phyloP scores from a whole-genome alignment of 2,113 vertebrate species.

The Fulmarus glacialis region DNA sequence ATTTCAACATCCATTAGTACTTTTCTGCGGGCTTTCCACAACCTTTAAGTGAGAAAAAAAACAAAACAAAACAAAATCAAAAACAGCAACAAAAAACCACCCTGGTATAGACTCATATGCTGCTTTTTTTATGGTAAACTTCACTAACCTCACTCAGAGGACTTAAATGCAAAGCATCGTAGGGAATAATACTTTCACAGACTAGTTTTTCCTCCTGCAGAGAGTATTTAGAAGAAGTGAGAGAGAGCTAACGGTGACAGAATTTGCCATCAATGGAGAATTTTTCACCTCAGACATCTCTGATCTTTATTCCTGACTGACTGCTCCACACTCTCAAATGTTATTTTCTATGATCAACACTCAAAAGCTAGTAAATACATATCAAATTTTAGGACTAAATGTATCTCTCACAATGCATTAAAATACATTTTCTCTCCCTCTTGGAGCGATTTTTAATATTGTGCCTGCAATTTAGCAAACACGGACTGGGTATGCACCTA shows the following conservation, averaged over 20 bases:
- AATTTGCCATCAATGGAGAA: not conserved
- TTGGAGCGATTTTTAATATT: not conserved
- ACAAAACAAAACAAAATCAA: too few species aligned
- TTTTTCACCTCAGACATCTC: not conserved
- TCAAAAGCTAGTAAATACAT: not conserved
- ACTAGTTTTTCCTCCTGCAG: not conserved
- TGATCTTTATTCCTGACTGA: not conserved
- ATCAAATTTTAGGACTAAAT: not conserved
- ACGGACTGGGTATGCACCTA: not conserved
- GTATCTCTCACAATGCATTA: not conserved
- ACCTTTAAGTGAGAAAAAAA: not conserved
- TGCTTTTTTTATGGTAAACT: not conserved
- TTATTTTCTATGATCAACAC: not conserved
- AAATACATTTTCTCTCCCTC: not conserved
- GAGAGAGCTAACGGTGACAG: not conserved
- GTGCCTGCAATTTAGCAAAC: not conserved
- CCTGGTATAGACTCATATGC: not conserved
- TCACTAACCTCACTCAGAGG: not conserved
- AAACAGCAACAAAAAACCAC: accelerated
- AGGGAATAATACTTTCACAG: not conserved
- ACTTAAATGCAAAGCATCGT: not conserved
- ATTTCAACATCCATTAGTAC: not conserved
- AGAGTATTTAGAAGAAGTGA: not conserved
- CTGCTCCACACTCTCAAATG: not conserved
- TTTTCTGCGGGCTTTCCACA: not conserved